Base-by-base conservation (phyloP, 2,888 invertebrate species). In the Aphodius granarius region DNA sequence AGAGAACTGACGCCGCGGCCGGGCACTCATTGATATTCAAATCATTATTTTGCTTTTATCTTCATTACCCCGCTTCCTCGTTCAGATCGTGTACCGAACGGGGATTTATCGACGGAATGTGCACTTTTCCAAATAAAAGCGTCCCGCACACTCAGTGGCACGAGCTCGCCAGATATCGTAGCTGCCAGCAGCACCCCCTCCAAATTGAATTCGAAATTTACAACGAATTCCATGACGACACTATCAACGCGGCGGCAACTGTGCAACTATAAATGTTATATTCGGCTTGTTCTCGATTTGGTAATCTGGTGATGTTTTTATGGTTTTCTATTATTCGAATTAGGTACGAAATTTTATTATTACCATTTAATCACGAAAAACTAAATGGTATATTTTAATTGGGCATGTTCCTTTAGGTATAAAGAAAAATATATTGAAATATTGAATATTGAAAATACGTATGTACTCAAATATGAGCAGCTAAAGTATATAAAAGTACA, bases 31-130 rank as follows among this genome's bases (percentile, higher is more conserved):
- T 74, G 63, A 74, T 74, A 74, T 74, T 74, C 74, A 74, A 63
- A 71, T 74, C 74, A 74, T 74, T 74, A 71, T 70, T 74, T 74
- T 74, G 71, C 74, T 20, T 74, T 71, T 74, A 71, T 71, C 71
- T 71, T 71, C 74, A 74, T 74, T 74, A 74, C 71, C 43, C 43
- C 43, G 64, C 21, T 16, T 63, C 71, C 65, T 71, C 64, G 71
- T 63, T 70, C 70, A 43, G 70, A 64, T 71, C 16, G 71, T 71
- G 43, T 43, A 43, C 43, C 43, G 43, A 43, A 43, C 43, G 43
- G n/a, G 23, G 71, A 64, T 74, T 71, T 71, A 71, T 74, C 23
- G 71, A 64, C 64, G 71, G 64, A 70, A 74, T 16, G 71, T 74
- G 64, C 21, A 17, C 63, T 71, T 71, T 66, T 65, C 71, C 74